These are phyloP conservation scores for Ifrita kowaldi DNA, from an alignment of 2,113 vertebrate genomes.

Conservation along the genomic window DNA sequence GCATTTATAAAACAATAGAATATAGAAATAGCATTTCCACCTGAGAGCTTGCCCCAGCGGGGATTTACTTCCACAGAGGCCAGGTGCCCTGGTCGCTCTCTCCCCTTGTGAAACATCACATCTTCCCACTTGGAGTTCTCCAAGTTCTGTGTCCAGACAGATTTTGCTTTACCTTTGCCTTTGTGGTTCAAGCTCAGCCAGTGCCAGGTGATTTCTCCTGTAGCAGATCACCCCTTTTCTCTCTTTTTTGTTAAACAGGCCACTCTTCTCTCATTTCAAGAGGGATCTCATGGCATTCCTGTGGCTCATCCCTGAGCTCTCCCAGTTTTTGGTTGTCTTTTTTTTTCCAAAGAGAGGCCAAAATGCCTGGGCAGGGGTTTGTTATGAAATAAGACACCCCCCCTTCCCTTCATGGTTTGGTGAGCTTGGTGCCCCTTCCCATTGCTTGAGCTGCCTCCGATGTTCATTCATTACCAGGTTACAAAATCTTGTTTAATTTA, in stretches of 20 bases:
- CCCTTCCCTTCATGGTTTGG: accelerated
- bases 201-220: neutral
- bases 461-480: neutral
- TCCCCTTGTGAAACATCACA: neutral
- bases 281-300: neutral
- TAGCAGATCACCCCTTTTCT: neutral
- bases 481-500: neutral
- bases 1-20: neutral
- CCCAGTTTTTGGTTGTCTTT: neutral
- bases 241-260: neutral
- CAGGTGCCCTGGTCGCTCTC: neutral
- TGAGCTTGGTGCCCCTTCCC: neutral
- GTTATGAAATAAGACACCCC: neutral
- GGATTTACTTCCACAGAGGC: neutral
- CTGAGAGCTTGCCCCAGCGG: neutral
- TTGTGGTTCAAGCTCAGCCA: accelerated
- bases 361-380: neutral
- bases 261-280: neutral
- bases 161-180: neutral
- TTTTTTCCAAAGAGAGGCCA: neutral
- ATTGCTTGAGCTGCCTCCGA: neutral
- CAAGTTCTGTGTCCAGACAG: neutral
- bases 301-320: neutral
- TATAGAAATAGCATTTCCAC: neutral
- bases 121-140: neutral